phyloP scores from a whole-genome alignment of 2,797 vertebrate species.

The Ptychadena robeensis region DNA sequence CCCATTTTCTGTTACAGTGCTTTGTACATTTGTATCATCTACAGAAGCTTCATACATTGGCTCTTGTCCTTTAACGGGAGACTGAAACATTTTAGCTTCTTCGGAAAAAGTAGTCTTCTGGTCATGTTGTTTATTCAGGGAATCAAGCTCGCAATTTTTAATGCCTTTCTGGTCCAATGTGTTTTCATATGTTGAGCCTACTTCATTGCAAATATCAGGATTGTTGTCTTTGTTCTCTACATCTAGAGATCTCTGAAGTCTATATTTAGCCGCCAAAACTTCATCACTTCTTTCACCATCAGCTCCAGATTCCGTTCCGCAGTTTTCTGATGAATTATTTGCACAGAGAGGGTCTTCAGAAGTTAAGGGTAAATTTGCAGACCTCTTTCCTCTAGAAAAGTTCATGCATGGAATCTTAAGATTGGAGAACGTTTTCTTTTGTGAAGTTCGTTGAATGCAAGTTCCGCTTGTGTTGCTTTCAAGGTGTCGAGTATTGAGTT shows the following conservation, averaged over 20 bases:
- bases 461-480: slow-evolving; percentile 64
- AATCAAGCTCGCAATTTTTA: not conserved
- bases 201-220: not conserved
- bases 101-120: not conserved
- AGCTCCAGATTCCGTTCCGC: slow-evolving; percentile 39
- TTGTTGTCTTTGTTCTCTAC: slow-evolving; percentile 15
- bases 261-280: slow-evolving; percentile 48
- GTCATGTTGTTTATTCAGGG: not conserved
- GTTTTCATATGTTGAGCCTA: slow-evolving; percentile 55
- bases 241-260: slow-evolving; percentile 46
- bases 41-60: not conserved
- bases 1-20: not conserved
- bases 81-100: not conserved
- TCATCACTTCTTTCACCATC: not conserved
- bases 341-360: slow-evolving; percentile 66
- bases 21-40: not conserved
- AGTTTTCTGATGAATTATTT: slow-evolving; percentile 58
- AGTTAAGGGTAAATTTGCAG: slow-evolving; percentile 60
- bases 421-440: slow-evolving; percentile 68
- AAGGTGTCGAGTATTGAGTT: slow-evolving; percentile 63
- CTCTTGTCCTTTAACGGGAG: not conserved
- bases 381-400: slow-evolving; percentile 71
- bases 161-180: slow-evolving; percentile 44
- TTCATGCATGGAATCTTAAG: slow-evolving; percentile 72
- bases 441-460: slow-evolving; percentile 30